Base-by-base conservation (phyloP, 2,888 invertebrate species). In the Parasteatoda lunata region DNA sequence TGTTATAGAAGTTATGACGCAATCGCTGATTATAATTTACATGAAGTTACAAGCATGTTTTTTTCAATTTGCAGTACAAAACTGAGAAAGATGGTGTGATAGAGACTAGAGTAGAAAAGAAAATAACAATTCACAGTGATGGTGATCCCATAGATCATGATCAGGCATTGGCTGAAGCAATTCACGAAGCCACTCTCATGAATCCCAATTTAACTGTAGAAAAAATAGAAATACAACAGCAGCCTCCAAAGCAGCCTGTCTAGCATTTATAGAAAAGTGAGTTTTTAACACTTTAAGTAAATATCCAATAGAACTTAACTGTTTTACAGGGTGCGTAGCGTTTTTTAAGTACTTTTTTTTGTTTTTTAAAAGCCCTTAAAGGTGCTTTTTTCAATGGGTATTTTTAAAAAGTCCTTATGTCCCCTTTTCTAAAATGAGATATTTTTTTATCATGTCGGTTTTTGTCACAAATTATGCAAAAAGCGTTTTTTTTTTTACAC, bases 141-240 rank as follows among this genome's bases (percentile, higher is more conserved):
- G 97, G 97, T 47, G 97, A 98, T 94, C 97, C 97, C 90, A 96
- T 98, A 90, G 99, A 99, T 94, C 98, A 99, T 93, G 99, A 99
- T 93, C 91, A 93, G 92, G 98, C 98, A 78, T 94, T 99, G 91
- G 97, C 97, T 72, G 97, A 98, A 93, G 99, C 99, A 91, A 99
- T 99, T 89, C 92, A 93, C 87, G 97, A 98, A 93, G 99, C 99
- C 89, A 98, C 99, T 88, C 96, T 97, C 89, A 98, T 99, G 98
- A 98, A 99, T 93, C 98, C 98, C 15, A 98, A 99, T 93, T 97
- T 99, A 97, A 98, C 97, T 48, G 98, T 98, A 80, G 98, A 98
- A 92, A 98, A 98, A 93, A 98, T 98, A 91, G 98, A 98, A 93
- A 97, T 98, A 91, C 97, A 97, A 92, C 97, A 97, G 91, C 96